These are phyloP conservation scores for Corythaeola cristata DNA, from an alignment of 2,113 vertebrate species.

Conservation along the genomic window DNA sequence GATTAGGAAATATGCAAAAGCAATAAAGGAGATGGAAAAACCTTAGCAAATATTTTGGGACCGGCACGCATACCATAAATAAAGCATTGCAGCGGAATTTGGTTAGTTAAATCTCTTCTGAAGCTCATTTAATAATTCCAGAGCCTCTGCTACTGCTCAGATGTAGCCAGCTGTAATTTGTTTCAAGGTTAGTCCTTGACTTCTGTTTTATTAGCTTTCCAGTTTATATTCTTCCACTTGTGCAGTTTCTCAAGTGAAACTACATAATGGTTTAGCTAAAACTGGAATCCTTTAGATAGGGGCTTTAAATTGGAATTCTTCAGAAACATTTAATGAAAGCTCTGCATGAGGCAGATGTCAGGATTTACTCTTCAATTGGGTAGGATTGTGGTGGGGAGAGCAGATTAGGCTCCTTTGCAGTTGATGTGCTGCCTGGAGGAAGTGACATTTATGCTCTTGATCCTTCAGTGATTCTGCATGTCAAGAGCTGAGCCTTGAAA, in stretches of 20 bases:
- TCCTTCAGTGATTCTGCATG: constrained; percentile 8
- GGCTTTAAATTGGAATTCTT: not conserved
- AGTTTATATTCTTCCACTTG: not conserved
- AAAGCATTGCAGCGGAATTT: not conserved
- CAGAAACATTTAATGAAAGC: not conserved
- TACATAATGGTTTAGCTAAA: not conserved
- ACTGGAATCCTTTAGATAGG: not conserved
- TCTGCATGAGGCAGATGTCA: not conserved
- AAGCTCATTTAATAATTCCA: not conserved
- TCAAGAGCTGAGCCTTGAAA: constrained; percentile 32
- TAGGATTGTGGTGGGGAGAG: not conserved
- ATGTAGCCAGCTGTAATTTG: not conserved
- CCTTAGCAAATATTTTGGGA: not conserved
- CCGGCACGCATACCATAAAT: not conserved
- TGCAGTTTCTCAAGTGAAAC: not conserved
- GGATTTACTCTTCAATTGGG: not conserved
- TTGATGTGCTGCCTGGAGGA: not conserved
- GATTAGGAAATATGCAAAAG: not conserved
- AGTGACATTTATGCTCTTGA: constrained; percentile 31
- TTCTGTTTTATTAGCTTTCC: not conserved
- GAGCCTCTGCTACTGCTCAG: not conserved
- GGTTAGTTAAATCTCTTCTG: not conserved
- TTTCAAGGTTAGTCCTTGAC: not conserved
- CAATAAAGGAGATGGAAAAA: not conserved
- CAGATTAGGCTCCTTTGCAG: not conserved